phyloP scores from a whole-genome alignment of 2,888 invertebrate species.

The Ischnus inquisitorius region DNA sequence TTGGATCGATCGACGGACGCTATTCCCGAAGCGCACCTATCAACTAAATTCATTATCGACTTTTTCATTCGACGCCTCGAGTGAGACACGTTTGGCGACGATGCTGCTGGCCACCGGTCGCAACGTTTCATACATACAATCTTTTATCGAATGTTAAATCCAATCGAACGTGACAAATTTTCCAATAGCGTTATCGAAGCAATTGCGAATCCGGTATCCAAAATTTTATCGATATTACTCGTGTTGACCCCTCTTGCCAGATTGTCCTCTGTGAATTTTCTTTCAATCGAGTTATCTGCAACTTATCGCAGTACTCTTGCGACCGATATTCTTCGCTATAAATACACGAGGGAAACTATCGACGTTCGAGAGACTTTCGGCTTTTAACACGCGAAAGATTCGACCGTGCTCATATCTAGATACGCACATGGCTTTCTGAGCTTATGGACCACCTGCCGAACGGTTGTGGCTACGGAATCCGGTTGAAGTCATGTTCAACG shows the following conservation, averaged over 20 bases:
- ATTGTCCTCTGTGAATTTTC: not conserved
- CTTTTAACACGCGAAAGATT: not conserved
- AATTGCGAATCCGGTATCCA: too few relatives aligned
- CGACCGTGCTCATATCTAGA: not conserved
- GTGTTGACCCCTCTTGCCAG: not conserved
- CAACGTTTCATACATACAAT: not conserved
- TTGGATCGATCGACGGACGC: slow-evolving; percentile 34
- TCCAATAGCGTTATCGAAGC: not conserved
- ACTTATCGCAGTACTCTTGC: too few relatives aligned
- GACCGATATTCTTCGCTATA: too few relatives aligned
- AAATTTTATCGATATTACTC: not conserved
- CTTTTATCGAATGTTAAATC: not conserved
- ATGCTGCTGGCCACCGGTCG: not conserved
- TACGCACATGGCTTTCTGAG: not conserved
- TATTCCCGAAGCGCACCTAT: slow-evolving; percentile 21
- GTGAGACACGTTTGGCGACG: slow-evolving; percentile 15
- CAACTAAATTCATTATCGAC: slow-evolving; percentile 59
- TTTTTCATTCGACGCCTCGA: slow-evolving; percentile 24
- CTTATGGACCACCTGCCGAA: not conserved
- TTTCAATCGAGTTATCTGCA: too few relatives aligned
- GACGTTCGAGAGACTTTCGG: not conserved
- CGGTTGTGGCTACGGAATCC: not conserved
- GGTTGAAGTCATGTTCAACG: not conserved
- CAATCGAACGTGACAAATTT: not conserved
- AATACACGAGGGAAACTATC: too few relatives aligned